Evolutionary conservation across 2,113 vertebrate genomes (phyloP).

Genomic region (Anolis sagrei): DNA sequence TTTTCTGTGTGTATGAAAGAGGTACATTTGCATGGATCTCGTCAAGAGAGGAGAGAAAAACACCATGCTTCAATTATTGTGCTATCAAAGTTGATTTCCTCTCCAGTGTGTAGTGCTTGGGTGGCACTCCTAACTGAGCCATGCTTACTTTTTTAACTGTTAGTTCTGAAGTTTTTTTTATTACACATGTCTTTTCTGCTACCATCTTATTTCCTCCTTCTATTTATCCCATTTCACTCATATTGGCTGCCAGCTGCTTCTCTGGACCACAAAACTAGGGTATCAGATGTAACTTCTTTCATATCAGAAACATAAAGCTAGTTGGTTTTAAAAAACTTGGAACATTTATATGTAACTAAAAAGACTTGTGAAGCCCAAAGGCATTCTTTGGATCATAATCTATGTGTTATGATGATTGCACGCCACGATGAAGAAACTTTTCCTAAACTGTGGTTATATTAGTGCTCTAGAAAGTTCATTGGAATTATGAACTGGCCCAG

Average conservation of each 20-base stretch:
- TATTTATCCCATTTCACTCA: background rate
- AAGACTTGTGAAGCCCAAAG: background rate
- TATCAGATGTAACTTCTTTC: background rate
- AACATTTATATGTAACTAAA: background rate
- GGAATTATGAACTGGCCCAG: slow-evolving; percentile 4
- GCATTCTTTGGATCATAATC: background rate
- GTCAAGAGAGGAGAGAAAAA: slow-evolving; percentile 27
- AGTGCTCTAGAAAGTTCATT: background rate
- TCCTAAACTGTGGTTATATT: background rate
- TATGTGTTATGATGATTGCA: background rate
- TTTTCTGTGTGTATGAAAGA: slow-evolving; percentile 34
- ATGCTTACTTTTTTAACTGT: background rate
- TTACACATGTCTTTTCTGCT: background rate
- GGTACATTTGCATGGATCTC: slow-evolving; percentile 27
- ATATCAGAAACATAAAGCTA: background rate
- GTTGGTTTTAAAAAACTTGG: background rate
- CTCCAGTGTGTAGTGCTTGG: background rate
- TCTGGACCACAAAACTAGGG: background rate
- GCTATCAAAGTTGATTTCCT: too few relatives aligned
- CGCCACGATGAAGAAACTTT: background rate
- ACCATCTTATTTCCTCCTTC: background rate
- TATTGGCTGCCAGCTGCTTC: background rate
- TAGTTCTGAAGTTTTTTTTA: too few relatives aligned
- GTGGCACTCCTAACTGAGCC: background rate
- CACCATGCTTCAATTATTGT: too few relatives aligned